phyloP scores from a whole-genome alignment of 2,888 invertebrate species.

The Pammene fasciana region DNA sequence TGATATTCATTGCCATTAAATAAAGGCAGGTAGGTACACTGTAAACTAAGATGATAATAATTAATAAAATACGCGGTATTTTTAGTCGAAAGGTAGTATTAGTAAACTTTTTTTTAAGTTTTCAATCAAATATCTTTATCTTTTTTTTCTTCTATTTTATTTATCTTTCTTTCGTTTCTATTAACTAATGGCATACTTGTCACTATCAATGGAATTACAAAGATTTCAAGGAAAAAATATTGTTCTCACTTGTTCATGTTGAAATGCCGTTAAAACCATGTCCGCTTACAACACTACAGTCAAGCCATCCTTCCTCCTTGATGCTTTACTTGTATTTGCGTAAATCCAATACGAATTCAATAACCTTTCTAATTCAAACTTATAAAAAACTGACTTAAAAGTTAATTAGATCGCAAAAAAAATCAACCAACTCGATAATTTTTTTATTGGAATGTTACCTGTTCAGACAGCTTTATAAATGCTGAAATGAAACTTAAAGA shows the following conservation, averaged over 20 bases:
- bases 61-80: too few relatives aligned
- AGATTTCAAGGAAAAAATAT: constrained; percentile 23
- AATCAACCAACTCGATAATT: neutral
- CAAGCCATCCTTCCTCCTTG: constrained; percentile 20
- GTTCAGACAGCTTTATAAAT: neutral
- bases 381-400: too few relatives aligned
- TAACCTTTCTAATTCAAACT: too few relatives aligned
- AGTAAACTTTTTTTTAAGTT: too few relatives aligned
- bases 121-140: too few relatives aligned
- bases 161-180: neutral
- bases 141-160: too few relatives aligned
- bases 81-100: too few relatives aligned
- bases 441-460: too few relatives aligned
- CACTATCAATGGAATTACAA: neutral
- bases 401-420: neutral
- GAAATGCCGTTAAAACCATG: constrained; percentile 11
- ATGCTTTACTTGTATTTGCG: constrained; percentile 5
- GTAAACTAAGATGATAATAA: too few relatives aligned
- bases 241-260: constrained; percentile 5
- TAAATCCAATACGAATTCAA: constrained; percentile 40
- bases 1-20: neutral
- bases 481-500: neutral
- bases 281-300: constrained; percentile 18
- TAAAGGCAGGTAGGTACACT: too few relatives aligned
- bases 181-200: neutral